Evolutionary conservation across 1,140 invertebrate species (phyloP).

Genomic region (Philaenus spumarius): DNA sequence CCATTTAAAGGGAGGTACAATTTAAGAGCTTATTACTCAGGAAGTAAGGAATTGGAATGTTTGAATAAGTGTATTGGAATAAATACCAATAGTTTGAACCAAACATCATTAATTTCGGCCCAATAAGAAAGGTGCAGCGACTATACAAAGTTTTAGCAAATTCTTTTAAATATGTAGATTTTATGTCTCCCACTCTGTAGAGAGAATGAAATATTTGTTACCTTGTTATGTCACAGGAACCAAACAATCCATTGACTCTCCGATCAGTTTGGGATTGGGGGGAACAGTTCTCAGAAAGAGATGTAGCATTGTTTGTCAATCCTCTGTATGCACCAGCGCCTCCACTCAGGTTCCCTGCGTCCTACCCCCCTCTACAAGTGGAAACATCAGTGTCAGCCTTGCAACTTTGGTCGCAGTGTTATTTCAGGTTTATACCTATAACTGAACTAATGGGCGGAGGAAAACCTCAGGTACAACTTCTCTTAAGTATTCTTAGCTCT

Average conservation of each 20-base stretch:
- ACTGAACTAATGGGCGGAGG: conserved; percentile 56
- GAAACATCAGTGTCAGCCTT: conserved; percentile 49
- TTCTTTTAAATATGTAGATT: no score
- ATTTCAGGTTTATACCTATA: conserved; percentile 78
- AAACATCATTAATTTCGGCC: no score
- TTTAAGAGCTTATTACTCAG: no score
- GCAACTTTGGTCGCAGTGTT: conserved; percentile 83
- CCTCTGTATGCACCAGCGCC: conserved; percentile 52
- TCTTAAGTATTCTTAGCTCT: no score
- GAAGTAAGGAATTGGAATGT: no score
- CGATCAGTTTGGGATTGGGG: conserved; percentile 79
- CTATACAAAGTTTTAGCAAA: no score
- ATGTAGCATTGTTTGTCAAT: conserved; percentile 70
- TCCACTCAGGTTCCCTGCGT: conserved; percentile 13
- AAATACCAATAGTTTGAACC: no score
- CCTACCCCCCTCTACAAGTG: conserved; percentile 31
- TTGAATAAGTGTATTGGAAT: no score
- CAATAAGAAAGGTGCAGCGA: no score
- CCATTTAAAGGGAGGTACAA: no score
- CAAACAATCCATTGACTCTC: conserved; percentile 49
- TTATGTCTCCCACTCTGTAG: no score
- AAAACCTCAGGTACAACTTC: conserved; percentile 32
- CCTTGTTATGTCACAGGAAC: conserved; percentile 39
- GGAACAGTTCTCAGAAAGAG: conserved; percentile 70
- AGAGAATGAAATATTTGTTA: no score